Evolutionary conservation across 2,888 invertebrate genomes (phyloP), one percentile per base, ranked within the genome.

Genomic region (Beris morrisii): DNA sequence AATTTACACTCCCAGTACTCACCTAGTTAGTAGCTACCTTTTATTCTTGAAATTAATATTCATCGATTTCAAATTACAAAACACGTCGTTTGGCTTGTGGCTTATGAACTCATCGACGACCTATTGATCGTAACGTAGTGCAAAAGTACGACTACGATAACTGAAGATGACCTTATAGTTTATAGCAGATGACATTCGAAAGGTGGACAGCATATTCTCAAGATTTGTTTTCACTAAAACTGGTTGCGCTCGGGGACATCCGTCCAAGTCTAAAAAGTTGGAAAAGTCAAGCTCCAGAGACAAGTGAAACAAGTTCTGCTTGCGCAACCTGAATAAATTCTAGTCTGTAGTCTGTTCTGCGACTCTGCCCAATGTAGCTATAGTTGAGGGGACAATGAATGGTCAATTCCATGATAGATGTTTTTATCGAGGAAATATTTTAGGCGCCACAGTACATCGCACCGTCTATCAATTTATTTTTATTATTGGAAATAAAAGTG

Each of bases 341-440:
- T n/a, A 55, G 38, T 15, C 22, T 13, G 43, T 38, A 7, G 15
- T 13, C 31, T 55, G 28, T 55, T 15, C 31, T n/a, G 22, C n/a
- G 54, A 54, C 31, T 31, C n/a, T 30, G 54, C n/a, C 22, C n/a
- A n/a, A 30, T 32, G 54, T 11, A 11, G 28, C 3, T 11, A 22
- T 22, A 22, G 22, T 22, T 22, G 22, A 22, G 22, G 22, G 22
- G 22, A 22, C 22, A 22, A 22, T 22, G 22, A 22, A 22, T 22
- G 22, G 22, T 22, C 38, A 9, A 38, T 43, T 11, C 13, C 30
- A 12, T 56, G 22, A 56, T 38, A 43, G 9, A 43, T 56, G 38
- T 38, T 56, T 56, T 56, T 56, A 56, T 43, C 38, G 55, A 56
- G 38, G 38, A 56, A 56, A 56, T 56, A 56, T 56, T 56, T 22